Base-by-base conservation (phyloP, 2,113 vertebrate genomes). In the Lagopus muta region DNA sequence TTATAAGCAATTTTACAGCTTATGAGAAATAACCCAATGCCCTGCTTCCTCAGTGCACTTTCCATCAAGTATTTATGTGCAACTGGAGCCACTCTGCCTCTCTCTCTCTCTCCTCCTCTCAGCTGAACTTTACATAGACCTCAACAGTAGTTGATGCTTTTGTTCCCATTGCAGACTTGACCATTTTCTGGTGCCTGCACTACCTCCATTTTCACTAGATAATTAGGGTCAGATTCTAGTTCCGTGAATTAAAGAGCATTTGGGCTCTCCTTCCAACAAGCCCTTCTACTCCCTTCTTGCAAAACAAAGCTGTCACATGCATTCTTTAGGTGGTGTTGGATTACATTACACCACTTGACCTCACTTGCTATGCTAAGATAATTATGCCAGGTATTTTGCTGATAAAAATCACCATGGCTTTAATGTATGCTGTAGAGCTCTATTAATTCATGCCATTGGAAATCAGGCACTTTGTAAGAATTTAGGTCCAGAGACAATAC, bases 191-290 rank as follows among this genome's bases (percentile, higher is more conserved):
- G 86, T 93, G 75, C 77, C 90, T 86, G 61, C 38, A 64, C 67
- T 92, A 88, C 84, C 75, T 95, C 71, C 4, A 25, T 95, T 97
- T 93, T 95, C 66, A 47, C 74, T 60, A 83, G 67, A 42, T 81
- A 93, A 93, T 95, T 94, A 95, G 85, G 77, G 89, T 96, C 90
- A 95, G 78, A 87, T 95, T 82, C 71, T 92, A 92, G 85, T 86
- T 78, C 58, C 57, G 81, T 78, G 86, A 94, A 95, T 89, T 89
- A 94, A 95, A 89, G 73, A 80, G 80, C 55, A 80, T 91, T 91
- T 87, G 83, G 90, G 58, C 86, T 93, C 74, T 92, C 92, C 83
- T 92, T 91, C 86, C 76, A 84, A 55, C 62, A 87, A 91, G 48
- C 12, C 48, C 77, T 89, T 90, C 86, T 91, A 30, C 61, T 88